Evolutionary conservation across 2,888 invertebrate species (phyloP).

Genomic region (Scrobipalpa atriplicella): DNA sequence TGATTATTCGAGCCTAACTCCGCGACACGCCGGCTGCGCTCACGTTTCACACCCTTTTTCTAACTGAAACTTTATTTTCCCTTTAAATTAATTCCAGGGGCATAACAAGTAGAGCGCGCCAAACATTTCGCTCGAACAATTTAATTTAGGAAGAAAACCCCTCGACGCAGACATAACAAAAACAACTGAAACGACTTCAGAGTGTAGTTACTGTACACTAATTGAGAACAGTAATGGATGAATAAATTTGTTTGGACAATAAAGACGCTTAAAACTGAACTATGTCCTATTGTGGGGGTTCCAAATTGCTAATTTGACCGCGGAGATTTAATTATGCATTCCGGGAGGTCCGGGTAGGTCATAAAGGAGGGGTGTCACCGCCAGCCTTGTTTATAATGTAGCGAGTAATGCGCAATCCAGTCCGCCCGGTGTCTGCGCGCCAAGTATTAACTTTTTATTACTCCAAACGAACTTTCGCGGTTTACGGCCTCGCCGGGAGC

Average conservation of each 20-base stretch:
- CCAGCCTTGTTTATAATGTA: slow-evolving; percentile 80
- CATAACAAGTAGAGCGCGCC: slow-evolving; percentile 27
- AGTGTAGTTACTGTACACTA: slow-evolving; percentile 57
- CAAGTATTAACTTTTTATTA: slow-evolving; percentile 79
- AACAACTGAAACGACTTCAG: slow-evolving; percentile 51
- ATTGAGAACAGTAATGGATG: slow-evolving; percentile 71
- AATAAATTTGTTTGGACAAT: slow-evolving; percentile 76
- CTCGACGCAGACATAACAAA: slow-evolving; percentile 55
- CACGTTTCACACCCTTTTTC: slow-evolving; percentile 23
- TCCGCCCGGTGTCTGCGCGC: slow-evolving; percentile 58
- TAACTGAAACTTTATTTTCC: slow-evolving; percentile 24
- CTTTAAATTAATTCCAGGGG: slow-evolving; percentile 25
- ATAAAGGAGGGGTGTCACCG: slow-evolving; percentile 77
- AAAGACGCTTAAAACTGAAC: slow-evolving; percentile 76
- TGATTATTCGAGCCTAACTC: slow-evolving; percentile 9
- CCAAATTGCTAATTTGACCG: slow-evolving; percentile 81
- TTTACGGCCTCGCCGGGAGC: slow-evolving; percentile 61
- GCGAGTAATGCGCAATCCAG: slow-evolving; percentile 76
- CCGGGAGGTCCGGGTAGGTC: slow-evolving; percentile 65
- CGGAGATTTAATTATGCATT: slow-evolving; percentile 82
- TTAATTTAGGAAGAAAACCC: slow-evolving; percentile 45
- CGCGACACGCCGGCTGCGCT: slow-evolving; percentile 14
- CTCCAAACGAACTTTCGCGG: slow-evolving; percentile 72
- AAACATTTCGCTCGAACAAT: slow-evolving; percentile 32
- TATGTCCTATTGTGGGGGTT: slow-evolving; percentile 75